These are phyloP conservation scores for Hipparchia sbordonii DNA, from an alignment of 2,888 invertebrate genomes.

Conservation along the genomic window DNA sequence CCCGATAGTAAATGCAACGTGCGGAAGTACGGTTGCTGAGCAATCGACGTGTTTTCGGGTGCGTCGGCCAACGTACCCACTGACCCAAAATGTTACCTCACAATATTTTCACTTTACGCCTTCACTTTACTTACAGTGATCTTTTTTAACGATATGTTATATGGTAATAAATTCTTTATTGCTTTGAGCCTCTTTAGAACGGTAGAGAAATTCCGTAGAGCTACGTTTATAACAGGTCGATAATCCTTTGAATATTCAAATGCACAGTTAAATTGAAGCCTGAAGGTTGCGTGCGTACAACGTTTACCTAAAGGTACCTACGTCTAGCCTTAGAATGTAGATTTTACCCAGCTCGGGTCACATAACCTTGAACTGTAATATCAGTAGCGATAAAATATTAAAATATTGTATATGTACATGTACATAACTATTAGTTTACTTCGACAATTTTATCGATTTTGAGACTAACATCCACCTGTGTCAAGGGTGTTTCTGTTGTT, in stretches of 20 bases:
- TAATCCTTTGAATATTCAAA: conserved; percentile 10
- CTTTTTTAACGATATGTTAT: background rate
- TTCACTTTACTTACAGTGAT: conserved; percentile 9
- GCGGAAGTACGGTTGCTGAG: conserved; percentile 44
- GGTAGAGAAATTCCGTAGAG: background rate
- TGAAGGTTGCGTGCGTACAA: conserved; percentile 9
- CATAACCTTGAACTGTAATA: conserved; percentile 5
- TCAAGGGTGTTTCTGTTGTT: too few relatives aligned
- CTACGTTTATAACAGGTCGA: background rate
- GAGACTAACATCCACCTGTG: background rate
- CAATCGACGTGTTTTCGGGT: conserved; percentile 42
- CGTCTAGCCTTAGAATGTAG: background rate
- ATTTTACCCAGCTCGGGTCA: background rate
- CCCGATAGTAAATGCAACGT: conserved; percentile 15
- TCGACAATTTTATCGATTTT: conserved; percentile 12
- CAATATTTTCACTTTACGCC: conserved; percentile 62
- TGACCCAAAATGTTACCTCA: conserved; percentile 63
- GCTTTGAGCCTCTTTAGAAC: background rate
- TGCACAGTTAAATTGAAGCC: background rate
- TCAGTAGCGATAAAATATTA: conserved; percentile 5
- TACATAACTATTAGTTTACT: background rate
- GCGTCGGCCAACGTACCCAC: conserved; percentile 53
- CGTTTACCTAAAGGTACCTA: background rate
- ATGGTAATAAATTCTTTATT: too few relatives aligned
- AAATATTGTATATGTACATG: background rate